A percentile compares a stretch with the other conserved stretches of the same genome.
phyloP scores from a whole-genome alignment of 2,113 vertebrate species.

The Carassius auratus region DNA sequence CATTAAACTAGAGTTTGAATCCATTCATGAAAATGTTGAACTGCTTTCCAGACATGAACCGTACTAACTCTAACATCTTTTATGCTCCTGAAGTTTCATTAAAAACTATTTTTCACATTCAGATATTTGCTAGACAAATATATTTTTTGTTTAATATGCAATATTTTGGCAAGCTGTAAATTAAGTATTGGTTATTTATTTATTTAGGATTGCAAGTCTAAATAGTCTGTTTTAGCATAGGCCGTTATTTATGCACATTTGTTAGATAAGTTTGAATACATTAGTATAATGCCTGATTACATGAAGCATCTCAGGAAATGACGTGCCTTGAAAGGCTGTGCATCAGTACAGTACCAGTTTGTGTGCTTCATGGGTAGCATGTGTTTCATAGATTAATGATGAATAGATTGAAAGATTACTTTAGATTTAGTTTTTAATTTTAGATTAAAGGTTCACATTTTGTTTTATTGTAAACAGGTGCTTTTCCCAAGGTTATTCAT shows the following conservation, averaged over 20 bases:
- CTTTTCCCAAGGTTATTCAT: not conserved
- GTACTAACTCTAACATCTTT: not conserved
- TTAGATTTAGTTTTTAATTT: not conserved
- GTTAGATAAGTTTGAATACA: not conserved
- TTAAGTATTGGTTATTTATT: not conserved
- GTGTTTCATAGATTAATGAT: not conserved
- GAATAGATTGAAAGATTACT: not conserved
- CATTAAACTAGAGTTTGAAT: not conserved
- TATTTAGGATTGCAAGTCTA: not conserved
- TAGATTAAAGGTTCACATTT: not conserved
- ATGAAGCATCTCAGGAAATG: not conserved
- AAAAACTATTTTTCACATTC: not conserved
- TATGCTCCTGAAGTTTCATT: not conserved
- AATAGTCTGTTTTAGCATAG: not conserved
- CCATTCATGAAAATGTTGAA: not conserved
- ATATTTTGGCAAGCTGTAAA: not conserved
- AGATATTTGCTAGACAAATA: not conserved
- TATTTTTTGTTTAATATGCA: not conserved
- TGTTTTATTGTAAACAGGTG: not conserved
- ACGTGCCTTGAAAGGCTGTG: not conserved
- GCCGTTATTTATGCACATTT: constrained; percentile 5
- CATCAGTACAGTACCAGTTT: not conserved
- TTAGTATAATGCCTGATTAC: not conserved
- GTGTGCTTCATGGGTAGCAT: not conserved
- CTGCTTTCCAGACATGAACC: not conserved